Evolutionary conservation across 2,888 invertebrate genomes (phyloP), one percentile per base, ranked within the genome.

Genomic region (Apeira syringaria): DNA sequence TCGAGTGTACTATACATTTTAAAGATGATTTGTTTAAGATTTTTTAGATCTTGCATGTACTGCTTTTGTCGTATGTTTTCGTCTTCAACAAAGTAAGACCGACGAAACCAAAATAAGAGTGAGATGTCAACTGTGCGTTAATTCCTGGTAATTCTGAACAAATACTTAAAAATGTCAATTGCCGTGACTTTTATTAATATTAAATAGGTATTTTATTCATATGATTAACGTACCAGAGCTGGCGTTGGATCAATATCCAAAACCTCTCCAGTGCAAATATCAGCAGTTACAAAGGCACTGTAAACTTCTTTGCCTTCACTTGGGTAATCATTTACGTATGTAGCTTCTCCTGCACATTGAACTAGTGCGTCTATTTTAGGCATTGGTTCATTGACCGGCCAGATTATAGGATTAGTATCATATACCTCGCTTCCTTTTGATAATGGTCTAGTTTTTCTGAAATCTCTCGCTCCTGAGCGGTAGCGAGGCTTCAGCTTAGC

Each of bases 361-460:
- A 90, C 72, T 17, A 91, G 61, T 0, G 93, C 91, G 56, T 94
- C 94, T 5, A 92, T 47, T 71, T 94, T 95, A 0, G 92, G 90
- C 52, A 94, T 77, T 0, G 94, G 93, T 64, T 94, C 86, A 42
- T 90, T 93, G 8, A 94, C 53, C 0, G 95, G 94, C 92, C 93
- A 94, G 37, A 92, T 66, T 3, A 86, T 74, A 44, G 92, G 89
- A 53, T 94, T 91, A 0, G 93, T 93, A 42, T 93, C 92, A 61
- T 90, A 95, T 11, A 91, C 89, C 64, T 94, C 93, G 6, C 75
- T 80, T 0, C 92, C 94, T 13, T 87, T 90, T 0, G 94, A 94
- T 2, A 94, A 31, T 0, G 91, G 92, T 39, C 94, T 67, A 0
- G 79, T 79, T 41, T 91, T 58, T 78, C 93, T 68, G 1, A 80